Evolutionary conservation across 2,113 vertebrate species (phyloP).

Genomic region (Syngnathus typhle): DNA sequence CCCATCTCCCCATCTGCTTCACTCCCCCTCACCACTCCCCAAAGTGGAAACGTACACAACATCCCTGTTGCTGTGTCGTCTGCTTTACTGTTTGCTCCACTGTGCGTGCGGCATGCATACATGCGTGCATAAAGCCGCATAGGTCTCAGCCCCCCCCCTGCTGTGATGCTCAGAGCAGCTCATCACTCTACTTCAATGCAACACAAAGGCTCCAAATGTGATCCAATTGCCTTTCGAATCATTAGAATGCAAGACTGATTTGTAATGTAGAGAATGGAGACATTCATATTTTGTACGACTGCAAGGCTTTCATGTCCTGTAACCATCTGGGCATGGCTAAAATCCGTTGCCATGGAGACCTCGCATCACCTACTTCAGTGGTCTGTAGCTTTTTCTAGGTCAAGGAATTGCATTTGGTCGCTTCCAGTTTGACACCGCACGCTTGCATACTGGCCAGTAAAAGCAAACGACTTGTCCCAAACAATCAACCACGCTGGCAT

Average conservation of each 20-base stretch:
- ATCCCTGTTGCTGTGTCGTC: neutral
- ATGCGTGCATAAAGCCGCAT: too few species aligned
- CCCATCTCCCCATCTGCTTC: slow-evolving; percentile 20
- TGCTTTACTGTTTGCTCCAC: neutral
- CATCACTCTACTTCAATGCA: slow-evolving; percentile 8
- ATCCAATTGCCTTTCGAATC: neutral
- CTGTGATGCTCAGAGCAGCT: slow-evolving; percentile 1
- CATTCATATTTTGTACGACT: neutral
- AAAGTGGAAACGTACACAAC: neutral
- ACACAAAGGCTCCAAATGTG: neutral
- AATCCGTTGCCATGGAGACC: neutral
- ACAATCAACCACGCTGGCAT: neutral
- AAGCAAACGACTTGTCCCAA: neutral
- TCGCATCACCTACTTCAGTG: neutral
- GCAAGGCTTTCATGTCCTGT: neutral
- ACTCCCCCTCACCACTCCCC: slow-evolving; percentile 5
- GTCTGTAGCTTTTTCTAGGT: neutral
- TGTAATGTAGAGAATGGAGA: neutral
- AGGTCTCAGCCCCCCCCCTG: neutral
- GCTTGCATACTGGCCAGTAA: neutral
- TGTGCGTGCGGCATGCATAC: neutral
- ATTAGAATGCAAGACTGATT: neutral
- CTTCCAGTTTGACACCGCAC: neutral
- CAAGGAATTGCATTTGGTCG: neutral
- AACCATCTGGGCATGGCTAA: neutral